These are phyloP conservation scores for Miniopterus natalensis DNA, from an alignment of 2,113 vertebrate genomes.

Conservation along the genomic window DNA sequence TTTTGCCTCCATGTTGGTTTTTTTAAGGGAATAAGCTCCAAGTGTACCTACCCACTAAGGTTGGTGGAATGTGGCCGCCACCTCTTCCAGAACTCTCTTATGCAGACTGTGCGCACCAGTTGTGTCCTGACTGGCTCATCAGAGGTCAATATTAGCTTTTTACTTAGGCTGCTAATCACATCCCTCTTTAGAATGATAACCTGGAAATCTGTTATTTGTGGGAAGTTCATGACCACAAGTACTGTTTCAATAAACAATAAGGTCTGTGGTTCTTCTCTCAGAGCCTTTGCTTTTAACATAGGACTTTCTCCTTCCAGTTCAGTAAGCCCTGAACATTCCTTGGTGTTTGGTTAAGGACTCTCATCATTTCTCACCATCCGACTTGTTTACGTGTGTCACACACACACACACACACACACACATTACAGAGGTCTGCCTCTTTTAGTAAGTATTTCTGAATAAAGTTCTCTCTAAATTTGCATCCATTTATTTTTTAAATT, in stretches of 20 bases:
- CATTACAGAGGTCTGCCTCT: background rate
- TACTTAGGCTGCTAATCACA: background rate
- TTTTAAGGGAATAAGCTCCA: background rate
- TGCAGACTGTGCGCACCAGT: background rate
- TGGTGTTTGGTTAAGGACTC: background rate
- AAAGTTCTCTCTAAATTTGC: background rate
- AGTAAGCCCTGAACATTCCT: background rate
- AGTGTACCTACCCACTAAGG: background rate
- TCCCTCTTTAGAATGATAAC: conserved; percentile 16
- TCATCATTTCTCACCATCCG: background rate
- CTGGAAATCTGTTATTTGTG: conserved; percentile 10
- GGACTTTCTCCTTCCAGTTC: background rate
- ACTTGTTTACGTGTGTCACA: background rate
- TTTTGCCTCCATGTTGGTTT: background rate
- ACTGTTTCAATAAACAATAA: background rate
- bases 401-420: background rate
- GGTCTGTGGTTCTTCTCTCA: background rate
- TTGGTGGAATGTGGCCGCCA: background rate
- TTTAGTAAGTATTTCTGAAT: conserved; percentile 1
- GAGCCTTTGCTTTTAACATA: background rate
- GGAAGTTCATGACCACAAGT: background rate
- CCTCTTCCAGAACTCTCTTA: background rate
- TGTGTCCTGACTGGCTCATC: background rate
- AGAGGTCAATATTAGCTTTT: background rate
- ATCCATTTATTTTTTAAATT: background rate